Base-by-base conservation (phyloP, 2,888 invertebrate species). In the Gisinianus flammeolus region DNA sequence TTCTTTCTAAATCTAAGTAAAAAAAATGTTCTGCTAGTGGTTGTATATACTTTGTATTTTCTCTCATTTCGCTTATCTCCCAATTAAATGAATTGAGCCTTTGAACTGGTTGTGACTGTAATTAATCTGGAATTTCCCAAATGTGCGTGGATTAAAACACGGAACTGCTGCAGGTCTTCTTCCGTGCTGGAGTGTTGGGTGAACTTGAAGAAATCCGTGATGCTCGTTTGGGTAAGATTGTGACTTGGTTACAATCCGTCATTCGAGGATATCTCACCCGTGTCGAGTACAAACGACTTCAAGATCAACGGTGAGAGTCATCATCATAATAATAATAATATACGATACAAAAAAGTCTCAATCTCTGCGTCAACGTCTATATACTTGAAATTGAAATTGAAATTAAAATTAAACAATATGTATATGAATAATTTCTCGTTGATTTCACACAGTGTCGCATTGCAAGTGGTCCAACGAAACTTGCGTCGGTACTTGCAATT, bases 171-270 rank as follows among this genome's bases (percentile, higher is more conserved):
- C 90, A 97, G 97, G 96, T 98, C 88, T 99, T 99, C 96, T 99
- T 99, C 97, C 96, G 98, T 87, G 98, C 99, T 86, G 99, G 99
- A 91, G 97, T 98, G 89, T 90, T 99, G 91, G 99, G 99, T 94
- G 96, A 96, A 90, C 95, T 99, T 93, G 99, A 99, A 90, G 99
- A 99, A 90, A 91, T 98, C 90, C 96, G 99, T 92, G 99, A 99
- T 89, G 98, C 98, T 89, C 96, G 98, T 90, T 91, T 99, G 86
- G 91, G 94, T 90, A 96, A 96, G 90, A 97, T 99, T 88, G 94
- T 99, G 87, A 94, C 97, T 87, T 97, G 98, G 96, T 92, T 97
- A 92, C 97, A 97, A 89, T 93, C 97, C 85, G 95, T 93, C 92
- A 94, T 97, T 88, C 93, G 98, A 87, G 97, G 81, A 33, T 84